Evolutionary conservation across 1,140 invertebrate genomes (phyloP).

Genomic region (Meteorus sp.): DNA sequence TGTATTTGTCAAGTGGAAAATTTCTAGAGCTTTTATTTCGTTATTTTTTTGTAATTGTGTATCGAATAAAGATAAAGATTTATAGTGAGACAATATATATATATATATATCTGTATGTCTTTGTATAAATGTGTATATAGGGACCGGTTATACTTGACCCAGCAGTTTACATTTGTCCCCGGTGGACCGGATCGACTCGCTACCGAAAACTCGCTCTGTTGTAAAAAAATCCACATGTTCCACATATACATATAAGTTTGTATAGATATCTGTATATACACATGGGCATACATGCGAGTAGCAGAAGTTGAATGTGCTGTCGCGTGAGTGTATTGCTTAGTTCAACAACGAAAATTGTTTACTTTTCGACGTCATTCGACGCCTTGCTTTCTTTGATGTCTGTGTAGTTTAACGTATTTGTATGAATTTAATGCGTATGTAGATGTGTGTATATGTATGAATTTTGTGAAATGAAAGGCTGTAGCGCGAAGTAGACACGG

Average conservation of each 20-base stretch:
- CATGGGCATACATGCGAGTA: neutral
- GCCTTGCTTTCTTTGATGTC: too few species aligned
- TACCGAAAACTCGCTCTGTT: slow-evolving; percentile 10
- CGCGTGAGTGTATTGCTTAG: neutral
- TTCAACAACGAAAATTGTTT: slow-evolving; percentile 5
- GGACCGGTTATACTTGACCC: slow-evolving; percentile 49
- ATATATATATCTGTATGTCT: neutral
- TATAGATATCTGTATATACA: neutral
- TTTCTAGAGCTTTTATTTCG: too few species aligned
- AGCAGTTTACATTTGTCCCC: slow-evolving; percentile 34
- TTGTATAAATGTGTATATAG: slow-evolving; percentile 4
- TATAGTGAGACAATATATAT: neutral
- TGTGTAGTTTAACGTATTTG: too few species aligned
- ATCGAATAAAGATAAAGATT: too few species aligned
- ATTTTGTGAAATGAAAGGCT: too few species aligned
- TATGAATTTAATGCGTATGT: too few species aligned
- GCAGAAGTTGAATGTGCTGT: neutral
- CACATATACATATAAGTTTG: neutral
- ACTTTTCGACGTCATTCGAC: neutral
- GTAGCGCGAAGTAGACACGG: too few species aligned
- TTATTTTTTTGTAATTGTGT: neutral
- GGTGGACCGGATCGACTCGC: slow-evolving; percentile 15
- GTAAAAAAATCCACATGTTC: neutral
- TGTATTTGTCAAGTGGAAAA: too few species aligned
- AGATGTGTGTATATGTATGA: too few species aligned